Conservation (phyloP, 2,113 vertebrate genomes). For the Geococcyx californianus region DNA sequence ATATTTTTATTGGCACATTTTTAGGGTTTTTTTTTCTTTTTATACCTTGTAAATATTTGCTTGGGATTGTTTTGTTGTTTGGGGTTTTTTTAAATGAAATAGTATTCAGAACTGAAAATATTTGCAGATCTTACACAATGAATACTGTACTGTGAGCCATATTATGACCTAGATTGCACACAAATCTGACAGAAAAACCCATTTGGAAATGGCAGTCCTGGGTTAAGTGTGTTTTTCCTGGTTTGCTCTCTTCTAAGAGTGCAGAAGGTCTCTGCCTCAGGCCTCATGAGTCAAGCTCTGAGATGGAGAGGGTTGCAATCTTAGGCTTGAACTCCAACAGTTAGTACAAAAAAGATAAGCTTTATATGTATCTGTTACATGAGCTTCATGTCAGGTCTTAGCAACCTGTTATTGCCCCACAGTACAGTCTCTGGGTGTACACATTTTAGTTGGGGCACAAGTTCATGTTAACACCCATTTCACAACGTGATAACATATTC, state of each 20-base stretch:
- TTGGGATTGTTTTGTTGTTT: neutral
- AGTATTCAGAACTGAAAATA: neutral
- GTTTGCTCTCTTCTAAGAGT: neutral
- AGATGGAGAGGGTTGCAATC: neutral
- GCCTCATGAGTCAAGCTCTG: accelerated
- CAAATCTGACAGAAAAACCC: neutral
- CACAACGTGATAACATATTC: too few relatives aligned
- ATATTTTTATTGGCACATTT: neutral
- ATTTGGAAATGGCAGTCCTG: neutral
- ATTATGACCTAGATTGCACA: neutral
- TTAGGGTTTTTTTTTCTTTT: neutral
- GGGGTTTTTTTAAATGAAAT: neutral
- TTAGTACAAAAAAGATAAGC: neutral
- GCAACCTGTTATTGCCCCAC: neutral
- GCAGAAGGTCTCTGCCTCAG: neutral
- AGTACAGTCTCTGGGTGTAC: accelerated
- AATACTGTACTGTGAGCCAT: neutral
- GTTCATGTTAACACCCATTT: neutral
- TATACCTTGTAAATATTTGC: neutral
- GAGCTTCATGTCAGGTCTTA: neutral
- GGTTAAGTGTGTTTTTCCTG: neutral
- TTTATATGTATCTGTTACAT: neutral
- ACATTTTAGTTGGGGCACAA: neutral
- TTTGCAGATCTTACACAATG: neutral
- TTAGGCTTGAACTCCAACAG: neutral